A percentile compares a stretch with the other conserved stretches of the same genome.
Conservation (phyloP, 2,797 vertebrate species). For the Pampus argenteus region DNA sequence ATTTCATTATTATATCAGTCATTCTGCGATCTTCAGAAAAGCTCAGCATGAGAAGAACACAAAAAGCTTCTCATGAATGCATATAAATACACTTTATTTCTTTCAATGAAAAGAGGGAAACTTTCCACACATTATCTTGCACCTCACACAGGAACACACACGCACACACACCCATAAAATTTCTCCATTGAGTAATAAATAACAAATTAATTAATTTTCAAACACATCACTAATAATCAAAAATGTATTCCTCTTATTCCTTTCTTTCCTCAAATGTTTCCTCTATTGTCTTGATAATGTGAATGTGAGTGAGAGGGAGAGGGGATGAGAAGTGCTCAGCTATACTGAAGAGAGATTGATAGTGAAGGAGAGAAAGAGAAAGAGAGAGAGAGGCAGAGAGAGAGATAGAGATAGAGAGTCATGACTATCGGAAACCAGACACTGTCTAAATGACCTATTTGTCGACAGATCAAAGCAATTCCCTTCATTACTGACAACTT, state of each 20-base stretch:
- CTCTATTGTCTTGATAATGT: constrained; percentile 23
- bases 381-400: background rate
- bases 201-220: constrained; percentile 46
- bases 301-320: constrained; percentile 15
- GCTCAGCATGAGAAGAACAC: constrained; percentile 25
- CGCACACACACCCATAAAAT: constrained; percentile 9
- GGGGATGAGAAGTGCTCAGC: constrained; percentile 11
- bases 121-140: constrained; percentile 13
- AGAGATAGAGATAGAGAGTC: constrained; percentile 36
- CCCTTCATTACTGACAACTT: constrained; percentile 85
- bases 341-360: constrained; percentile 29
- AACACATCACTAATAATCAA: constrained; percentile 30
- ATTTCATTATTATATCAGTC: too few species aligned
- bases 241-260: constrained; percentile 18
- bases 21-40: constrained; percentile 45
- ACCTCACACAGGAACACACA: constrained; percentile 22
- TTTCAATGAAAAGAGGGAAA: constrained; percentile 46
- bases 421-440: constrained; percentile 76
- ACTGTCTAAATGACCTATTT: constrained; percentile 84
- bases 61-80: constrained; percentile 40
- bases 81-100: constrained; percentile 38
- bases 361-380: constrained; percentile 12
- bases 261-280: constrained; percentile 13
- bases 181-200: constrained; percentile 43
- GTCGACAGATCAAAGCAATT: constrained; percentile 85